phyloP scores from a whole-genome alignment of 64 coral and sea anemone genomes.

The Stichodactyla helianthus region DNA sequence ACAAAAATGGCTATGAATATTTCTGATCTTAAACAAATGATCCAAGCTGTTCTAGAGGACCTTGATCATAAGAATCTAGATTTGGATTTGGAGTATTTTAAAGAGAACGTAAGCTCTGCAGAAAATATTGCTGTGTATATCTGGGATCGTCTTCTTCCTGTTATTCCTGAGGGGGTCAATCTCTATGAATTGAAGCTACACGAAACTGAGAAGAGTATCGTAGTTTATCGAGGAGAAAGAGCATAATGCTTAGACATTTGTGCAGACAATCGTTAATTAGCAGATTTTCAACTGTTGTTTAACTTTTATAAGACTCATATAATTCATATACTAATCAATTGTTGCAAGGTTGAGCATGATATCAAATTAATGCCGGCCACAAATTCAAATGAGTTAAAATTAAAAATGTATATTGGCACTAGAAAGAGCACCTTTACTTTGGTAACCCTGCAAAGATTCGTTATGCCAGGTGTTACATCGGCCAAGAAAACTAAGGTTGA shows the following conservation, averaged over 20 bases:
- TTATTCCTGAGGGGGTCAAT: conserved; percentile 31
- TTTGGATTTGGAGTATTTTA: conserved; percentile 84
- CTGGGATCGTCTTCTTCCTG: conserved; percentile 35
- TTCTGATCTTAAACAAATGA: conserved; percentile 49
- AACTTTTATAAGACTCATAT: no score
- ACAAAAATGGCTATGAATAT: conserved; percentile 95
- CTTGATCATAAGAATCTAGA: conserved; percentile 91
- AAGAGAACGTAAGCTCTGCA: conserved; percentile 59
- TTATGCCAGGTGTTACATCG: no score
- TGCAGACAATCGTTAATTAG: background rate
- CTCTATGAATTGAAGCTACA: conserved; percentile 84
- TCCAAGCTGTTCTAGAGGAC: conserved; percentile 42
- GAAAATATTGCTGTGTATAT: conserved; percentile 86
- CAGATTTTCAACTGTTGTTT: background rate
- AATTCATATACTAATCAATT: no score
- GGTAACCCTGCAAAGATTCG: no score
- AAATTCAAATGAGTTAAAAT: no score
- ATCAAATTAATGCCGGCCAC: no score
- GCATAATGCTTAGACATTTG: background rate
- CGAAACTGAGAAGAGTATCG: conserved; percentile 84
- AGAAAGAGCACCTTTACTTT: no score
- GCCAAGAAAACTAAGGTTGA: no score
- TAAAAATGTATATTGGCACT: no score
- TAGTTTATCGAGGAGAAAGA: conserved; percentile 58
- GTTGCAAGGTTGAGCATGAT: no score